Conservation (phyloP, 2,113 vertebrate genomes). For the Helogale parvula region DNA sequence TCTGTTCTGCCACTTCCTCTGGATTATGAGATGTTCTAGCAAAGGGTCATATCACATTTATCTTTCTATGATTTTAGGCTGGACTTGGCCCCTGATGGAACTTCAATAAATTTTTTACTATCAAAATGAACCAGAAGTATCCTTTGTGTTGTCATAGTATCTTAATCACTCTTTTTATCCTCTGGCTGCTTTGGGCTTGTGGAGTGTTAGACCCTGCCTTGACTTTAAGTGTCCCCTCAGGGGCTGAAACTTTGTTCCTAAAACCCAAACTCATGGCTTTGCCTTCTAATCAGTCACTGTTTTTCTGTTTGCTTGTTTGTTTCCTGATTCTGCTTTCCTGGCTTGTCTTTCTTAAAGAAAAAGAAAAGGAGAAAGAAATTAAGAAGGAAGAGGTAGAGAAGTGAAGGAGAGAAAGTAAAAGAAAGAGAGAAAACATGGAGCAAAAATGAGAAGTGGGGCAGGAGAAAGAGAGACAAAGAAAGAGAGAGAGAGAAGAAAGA, state of each 20-base stretch:
- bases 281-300: neutral
- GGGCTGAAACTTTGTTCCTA: neutral
- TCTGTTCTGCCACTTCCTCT: neutral
- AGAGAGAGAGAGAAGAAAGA: fast-evolving
- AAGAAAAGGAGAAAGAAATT: neutral
- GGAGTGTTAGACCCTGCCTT: neutral
- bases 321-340: neutral
- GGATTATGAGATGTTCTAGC: neutral
- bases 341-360: neutral
- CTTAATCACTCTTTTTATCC: neutral
- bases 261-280: neutral
- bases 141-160: neutral
- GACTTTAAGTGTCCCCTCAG: neutral
- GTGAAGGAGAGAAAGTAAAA: neutral
- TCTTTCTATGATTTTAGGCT: neutral
- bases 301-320: neutral
- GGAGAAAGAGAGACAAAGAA: fast-evolving
- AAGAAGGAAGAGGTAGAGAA: neutral
- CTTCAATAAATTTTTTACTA: neutral
- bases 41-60: neutral
- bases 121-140: neutral
- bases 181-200: neutral
- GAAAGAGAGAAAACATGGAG: neutral
- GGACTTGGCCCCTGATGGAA: no score
- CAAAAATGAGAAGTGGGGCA: neutral